A percentile compares a stretch with the other conserved stretches of the same genome.
Conservation (phyloP, 2,797 vertebrate species). For the Hipposideros larvatus region DNA sequence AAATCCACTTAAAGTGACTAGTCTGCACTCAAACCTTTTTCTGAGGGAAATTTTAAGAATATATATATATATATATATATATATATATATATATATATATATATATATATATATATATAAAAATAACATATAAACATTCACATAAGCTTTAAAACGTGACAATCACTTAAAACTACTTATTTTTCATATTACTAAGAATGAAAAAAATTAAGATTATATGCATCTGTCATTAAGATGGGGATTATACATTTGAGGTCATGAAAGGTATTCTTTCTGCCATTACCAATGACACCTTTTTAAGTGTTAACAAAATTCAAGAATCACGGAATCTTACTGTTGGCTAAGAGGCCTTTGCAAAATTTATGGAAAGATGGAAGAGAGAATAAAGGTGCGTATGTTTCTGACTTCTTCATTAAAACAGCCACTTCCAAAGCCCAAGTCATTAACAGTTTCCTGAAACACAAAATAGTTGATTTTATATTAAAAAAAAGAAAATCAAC, state of each 20-base stretch:
- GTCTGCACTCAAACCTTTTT: not conserved
- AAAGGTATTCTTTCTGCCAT: not conserved
- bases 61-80: not conserved
- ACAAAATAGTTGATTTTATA: slow-evolving; percentile 59
- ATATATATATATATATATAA: too few species aligned
- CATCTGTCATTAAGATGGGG: not conserved
- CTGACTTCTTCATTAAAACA: slow-evolving; percentile 97
- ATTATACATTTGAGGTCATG: not conserved
- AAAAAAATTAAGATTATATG: not conserved
- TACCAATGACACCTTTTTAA: not conserved
- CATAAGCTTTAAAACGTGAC: not conserved
- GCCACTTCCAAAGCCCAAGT: slow-evolving; percentile 98
- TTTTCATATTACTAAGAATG: slow-evolving; percentile 7
- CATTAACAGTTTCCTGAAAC: slow-evolving; percentile 94
- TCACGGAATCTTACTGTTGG: slow-evolving; percentile 92
- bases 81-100: not conserved
- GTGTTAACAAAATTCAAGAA: slow-evolving; percentile 52
- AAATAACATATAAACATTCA: not conserved
- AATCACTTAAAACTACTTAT: not conserved
- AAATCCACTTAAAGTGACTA: slow-evolving; percentile 29
- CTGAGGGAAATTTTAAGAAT: not conserved
- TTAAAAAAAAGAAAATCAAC: not conserved
- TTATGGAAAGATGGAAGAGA: slow-evolving; percentile 96
- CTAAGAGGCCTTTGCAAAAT: slow-evolving; percentile 97
- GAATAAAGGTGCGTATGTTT: slow-evolving; percentile 96